phyloP scores from a whole-genome alignment of 2,797 vertebrate genomes.

The Agapornis canus region DNA sequence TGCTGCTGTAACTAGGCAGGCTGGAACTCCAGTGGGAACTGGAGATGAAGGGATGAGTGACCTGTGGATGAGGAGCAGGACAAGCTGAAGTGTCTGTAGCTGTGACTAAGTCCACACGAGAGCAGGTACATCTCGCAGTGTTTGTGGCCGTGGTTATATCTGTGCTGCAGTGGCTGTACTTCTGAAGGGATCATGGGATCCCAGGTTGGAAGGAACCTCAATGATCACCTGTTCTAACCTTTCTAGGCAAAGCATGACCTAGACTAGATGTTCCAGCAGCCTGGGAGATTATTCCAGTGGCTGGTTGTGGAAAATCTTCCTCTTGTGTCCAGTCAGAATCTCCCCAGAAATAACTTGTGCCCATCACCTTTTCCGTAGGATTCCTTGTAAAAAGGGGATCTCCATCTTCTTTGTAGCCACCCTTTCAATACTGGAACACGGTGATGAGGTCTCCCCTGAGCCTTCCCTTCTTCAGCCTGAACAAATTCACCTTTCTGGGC shows the following conservation, averaged over 20 bases:
- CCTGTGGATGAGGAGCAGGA: not conserved
- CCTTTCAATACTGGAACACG: not conserved
- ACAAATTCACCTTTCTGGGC: not conserved
- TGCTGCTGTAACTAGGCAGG: not conserved
- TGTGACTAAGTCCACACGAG: not conserved
- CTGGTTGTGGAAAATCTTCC: not conserved
- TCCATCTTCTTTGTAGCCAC: not conserved
- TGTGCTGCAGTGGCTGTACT: not conserved
- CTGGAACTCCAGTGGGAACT: not conserved
- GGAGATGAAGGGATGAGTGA: not conserved
- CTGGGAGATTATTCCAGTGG: not conserved
- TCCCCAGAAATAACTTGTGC: not conserved
- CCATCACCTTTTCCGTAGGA: not conserved
- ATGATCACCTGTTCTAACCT: not conserved
- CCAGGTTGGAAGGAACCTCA: not conserved
- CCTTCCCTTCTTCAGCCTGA: not conserved
- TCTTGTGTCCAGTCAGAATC: not conserved
- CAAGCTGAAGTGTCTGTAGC: not conserved
- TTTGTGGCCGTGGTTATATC: not conserved
- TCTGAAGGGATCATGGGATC: not conserved
- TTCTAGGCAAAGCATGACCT: not conserved
- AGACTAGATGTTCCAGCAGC: not conserved
- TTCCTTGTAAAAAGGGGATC: not conserved
- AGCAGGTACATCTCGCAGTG: not conserved
- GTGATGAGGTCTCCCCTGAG: not conserved